These are phyloP conservation scores for Onychomys torridus DNA, from an alignment of 2,797 vertebrate species.

Conservation along the genomic window DNA sequence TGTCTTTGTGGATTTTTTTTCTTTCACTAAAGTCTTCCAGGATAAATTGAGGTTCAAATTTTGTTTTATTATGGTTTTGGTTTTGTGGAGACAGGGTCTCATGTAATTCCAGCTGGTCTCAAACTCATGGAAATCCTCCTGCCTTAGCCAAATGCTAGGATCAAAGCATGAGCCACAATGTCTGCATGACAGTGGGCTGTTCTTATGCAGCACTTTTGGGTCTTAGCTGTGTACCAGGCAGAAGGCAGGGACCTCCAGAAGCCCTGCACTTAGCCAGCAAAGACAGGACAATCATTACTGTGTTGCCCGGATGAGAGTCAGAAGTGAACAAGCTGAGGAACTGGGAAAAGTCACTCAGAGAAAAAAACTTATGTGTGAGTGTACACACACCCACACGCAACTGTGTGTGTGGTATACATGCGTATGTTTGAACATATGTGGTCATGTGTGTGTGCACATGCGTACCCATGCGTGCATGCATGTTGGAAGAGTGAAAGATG, in stretches of 20 bases:
- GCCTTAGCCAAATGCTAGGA: not conserved
- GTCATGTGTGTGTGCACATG: not conserved
- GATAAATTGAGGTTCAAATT: not conserved
- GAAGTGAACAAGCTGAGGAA: not conserved
- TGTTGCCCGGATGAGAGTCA: not conserved
- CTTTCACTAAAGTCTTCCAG: not conserved
- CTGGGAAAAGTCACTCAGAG: slow-evolving; percentile 1
- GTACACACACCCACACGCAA: too few relatives aligned
- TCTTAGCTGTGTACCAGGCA: not conserved
- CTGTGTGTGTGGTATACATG: not conserved
- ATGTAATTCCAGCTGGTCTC: not conserved
- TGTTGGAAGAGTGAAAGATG: not conserved
- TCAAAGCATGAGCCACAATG: not conserved
- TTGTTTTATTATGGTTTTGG: not conserved
- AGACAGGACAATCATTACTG: not conserved
- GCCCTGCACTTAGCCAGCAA: not conserved
- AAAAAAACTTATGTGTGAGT: not conserved
- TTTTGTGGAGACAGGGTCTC: not conserved
- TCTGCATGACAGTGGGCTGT: not conserved
- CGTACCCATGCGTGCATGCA: too few relatives aligned
- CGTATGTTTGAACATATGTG: not conserved
- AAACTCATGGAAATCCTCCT: not conserved
- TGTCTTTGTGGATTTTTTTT: not conserved
- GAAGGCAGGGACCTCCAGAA: not conserved
- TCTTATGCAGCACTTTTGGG: not conserved